phyloP scores from a whole-genome alignment of 1,140 invertebrate species.

The Leptinotarsa texana region DNA sequence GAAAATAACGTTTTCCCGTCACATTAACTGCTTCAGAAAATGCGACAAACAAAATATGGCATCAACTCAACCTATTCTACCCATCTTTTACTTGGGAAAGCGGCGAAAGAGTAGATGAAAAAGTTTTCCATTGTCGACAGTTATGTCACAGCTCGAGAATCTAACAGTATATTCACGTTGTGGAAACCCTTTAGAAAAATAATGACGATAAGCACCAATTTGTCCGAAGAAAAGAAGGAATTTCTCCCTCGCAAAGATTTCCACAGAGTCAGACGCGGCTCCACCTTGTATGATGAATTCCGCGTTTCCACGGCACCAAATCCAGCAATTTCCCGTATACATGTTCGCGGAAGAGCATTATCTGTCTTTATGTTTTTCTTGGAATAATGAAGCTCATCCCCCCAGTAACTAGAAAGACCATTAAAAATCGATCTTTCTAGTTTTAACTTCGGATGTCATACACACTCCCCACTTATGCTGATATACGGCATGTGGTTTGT shows the following conservation, averaged over 20 bases:
- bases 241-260: neutral
- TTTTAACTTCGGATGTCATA: conserved; percentile 21
- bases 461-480: conserved; percentile 27
- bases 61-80: too few relatives aligned
- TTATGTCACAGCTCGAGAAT: too few relatives aligned
- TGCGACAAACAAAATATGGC: too few relatives aligned
- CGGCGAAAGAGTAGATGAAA: too few relatives aligned
- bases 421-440: conserved; percentile 28
- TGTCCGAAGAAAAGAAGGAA: neutral
- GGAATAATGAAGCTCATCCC: conserved; percentile 28
- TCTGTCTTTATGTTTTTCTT: conserved; percentile 27
- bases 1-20: too few relatives aligned
- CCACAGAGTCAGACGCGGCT: neutral
- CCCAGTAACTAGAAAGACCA: conserved; percentile 28
- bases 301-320: conserved; percentile 9
- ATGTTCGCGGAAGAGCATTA: conserved; percentile 24
- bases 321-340: conserved; percentile 19
- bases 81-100: too few relatives aligned
- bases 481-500: conserved; percentile 36
- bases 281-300: conserved; percentile 14
- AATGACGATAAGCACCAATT: conserved; percentile 6
- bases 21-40: too few relatives aligned
- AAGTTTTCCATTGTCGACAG: too few relatives aligned
- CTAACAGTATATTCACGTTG: neutral
- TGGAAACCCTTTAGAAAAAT: conserved; percentile 6